Percentiles rank a stretch among this genome's conserved stretches.
phyloP scores from a whole-genome alignment of 1,140 invertebrate genomes.

The Phocides pigmalion region DNA sequence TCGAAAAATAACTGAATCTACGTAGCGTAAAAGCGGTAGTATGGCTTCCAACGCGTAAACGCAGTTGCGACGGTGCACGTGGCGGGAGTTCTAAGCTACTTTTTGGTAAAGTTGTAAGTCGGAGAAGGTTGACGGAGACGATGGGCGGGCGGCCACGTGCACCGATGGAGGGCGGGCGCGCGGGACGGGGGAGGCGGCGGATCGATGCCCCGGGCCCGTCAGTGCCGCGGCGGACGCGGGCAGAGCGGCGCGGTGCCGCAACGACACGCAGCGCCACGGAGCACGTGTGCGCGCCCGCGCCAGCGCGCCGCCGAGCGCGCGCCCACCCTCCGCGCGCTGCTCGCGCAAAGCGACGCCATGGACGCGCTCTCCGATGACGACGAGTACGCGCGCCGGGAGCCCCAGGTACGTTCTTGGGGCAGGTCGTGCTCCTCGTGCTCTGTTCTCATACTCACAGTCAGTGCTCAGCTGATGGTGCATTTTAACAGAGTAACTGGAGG shows the following conservation, averaged over 20 bases:
- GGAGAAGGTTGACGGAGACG: conserved; percentile 24
- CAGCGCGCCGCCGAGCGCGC: conserved; percentile 64
- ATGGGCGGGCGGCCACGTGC: conserved; percentile 60
- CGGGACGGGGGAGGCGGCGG: conserved; percentile 49
- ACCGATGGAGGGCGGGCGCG: conserved; percentile 44
- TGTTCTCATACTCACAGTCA: background rate
- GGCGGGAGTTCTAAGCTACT: conserved; percentile 2
- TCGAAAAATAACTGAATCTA: conserved; percentile 17
- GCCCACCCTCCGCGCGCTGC: conserved; percentile 51
- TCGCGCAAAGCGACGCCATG: conserved; percentile 61
- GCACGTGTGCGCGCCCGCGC: conserved; percentile 72
- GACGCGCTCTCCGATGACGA: conserved; percentile 80
- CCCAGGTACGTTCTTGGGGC: conserved; percentile 59
- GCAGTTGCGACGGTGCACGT: conserved; percentile 2
- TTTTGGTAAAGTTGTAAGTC: conserved; percentile 20
- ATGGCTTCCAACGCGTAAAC: background rate
- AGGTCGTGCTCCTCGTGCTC: conserved; percentile 1
- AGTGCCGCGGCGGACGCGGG: conserved; percentile 75
- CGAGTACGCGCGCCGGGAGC: conserved; percentile 69
- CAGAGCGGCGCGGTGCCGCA: conserved; percentile 68
- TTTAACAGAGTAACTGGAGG: background rate
- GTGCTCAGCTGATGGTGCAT: background rate
- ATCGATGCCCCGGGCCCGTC: conserved; percentile 68
- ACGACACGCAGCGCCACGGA: conserved; percentile 58
- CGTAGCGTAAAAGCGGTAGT: background rate